A percentile compares a stretch with the other conserved stretches of the same genome.
These are phyloP conservation scores for Aselliscus stoliczkanus DNA, from an alignment of 2,797 vertebrate species.

Conservation along the genomic window DNA sequence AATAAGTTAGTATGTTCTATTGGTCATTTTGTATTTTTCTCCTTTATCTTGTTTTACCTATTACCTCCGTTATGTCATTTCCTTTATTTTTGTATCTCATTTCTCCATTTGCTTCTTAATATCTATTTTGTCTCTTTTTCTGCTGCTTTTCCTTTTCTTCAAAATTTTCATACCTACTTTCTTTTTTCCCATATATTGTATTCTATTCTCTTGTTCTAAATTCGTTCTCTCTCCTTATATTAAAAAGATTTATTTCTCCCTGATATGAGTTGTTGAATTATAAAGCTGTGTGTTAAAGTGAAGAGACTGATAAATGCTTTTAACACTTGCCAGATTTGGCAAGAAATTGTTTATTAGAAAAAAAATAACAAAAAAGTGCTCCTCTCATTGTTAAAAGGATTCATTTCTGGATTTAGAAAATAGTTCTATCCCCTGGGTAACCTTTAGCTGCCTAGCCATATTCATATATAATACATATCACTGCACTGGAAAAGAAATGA, in stretches of 20 bases:
- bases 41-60: not conserved
- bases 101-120: not conserved
- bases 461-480: constrained; percentile 53
- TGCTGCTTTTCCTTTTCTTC: not conserved
- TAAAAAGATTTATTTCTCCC: constrained; percentile 46
- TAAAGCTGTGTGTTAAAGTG: constrained; percentile 24
- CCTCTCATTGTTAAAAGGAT: not conserved
- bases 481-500: constrained; percentile 52
- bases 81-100: not conserved
- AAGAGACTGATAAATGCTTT: constrained; percentile 38
- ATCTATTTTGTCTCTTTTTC: not conserved
- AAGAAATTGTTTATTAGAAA: constrained; percentile 52
- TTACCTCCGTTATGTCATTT: not conserved
- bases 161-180: not conserved
- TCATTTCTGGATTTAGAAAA: constrained; percentile 51
- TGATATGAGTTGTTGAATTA: constrained; percentile 28
- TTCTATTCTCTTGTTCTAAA: constrained; percentile 23
- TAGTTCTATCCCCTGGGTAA: constrained; percentile 32
- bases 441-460: constrained; percentile 26
- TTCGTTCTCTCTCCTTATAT: constrained; percentile 1
- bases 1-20: not conserved
- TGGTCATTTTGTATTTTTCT: not conserved
- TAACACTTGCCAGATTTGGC: constrained; percentile 31
- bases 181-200: not conserved
- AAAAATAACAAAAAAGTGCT: constrained; percentile 22